These are phyloP conservation scores for Pelvicachromis taeniatus DNA, from an alignment of 2,113 vertebrate species.

Conservation along the genomic window DNA sequence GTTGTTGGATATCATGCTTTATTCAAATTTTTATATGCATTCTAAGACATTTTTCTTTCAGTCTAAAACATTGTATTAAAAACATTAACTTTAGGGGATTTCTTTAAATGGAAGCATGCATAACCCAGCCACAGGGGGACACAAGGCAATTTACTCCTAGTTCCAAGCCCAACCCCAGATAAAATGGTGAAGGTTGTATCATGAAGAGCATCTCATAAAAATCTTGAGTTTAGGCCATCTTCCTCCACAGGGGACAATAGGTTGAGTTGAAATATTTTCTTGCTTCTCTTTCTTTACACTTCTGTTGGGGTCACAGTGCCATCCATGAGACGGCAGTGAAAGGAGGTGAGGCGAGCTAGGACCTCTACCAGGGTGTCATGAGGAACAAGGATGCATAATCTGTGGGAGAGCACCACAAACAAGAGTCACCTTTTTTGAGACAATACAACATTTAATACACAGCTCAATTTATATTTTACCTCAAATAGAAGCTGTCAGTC, in stretches of 20 bases:
- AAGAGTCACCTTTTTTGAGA: neutral
- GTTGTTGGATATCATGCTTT: neutral
- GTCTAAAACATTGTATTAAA: neutral
- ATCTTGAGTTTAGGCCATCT: neutral
- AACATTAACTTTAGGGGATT: neutral
- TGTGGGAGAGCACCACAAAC: neutral
- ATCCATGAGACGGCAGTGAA: conserved; percentile 40
- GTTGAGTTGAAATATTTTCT: neutral
- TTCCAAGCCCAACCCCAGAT: neutral
- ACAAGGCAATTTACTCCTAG: neutral
- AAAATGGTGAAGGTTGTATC: neutral
- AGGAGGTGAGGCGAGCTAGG: conserved; percentile 34
- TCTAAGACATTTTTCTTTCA: neutral
- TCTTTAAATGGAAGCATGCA: neutral
- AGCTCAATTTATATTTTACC: neutral
- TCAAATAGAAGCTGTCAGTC: conserved; percentile 25
- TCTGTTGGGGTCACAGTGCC: neutral
- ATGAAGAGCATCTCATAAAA: neutral
- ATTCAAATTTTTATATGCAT: neutral
- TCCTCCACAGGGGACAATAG: neutral
- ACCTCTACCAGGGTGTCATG: conserved; percentile 34
- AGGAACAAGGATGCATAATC: conserved; percentile 46
- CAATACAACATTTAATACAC: neutral
- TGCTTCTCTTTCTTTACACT: neutral
- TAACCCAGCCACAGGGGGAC: neutral